Conservation (phyloP, 2,797 vertebrate species). For the Sebastes cheni region DNA sequence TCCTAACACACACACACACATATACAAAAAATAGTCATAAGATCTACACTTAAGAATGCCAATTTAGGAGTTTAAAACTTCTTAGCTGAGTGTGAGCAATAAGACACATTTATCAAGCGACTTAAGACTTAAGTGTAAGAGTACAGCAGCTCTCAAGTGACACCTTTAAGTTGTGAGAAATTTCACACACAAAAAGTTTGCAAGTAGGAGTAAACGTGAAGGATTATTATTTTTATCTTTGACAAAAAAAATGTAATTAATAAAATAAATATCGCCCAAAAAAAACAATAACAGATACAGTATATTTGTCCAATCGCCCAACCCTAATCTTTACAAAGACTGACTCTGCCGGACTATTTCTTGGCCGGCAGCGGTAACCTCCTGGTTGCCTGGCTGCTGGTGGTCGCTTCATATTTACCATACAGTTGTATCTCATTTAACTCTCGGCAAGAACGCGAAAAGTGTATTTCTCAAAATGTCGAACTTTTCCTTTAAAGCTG, state of each 20-base stretch:
- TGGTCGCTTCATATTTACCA: neutral
- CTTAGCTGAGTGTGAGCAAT: neutral
- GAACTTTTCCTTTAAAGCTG: too few relatives aligned
- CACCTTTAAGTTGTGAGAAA: neutral
- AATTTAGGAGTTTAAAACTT: neutral
- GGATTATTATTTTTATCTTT: neutral
- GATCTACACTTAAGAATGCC: neutral
- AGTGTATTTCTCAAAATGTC: too few relatives aligned
- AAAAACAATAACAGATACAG: neutral
- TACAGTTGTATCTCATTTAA: too few relatives aligned
- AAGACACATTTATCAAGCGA: neutral
- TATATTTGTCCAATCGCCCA: too few relatives aligned
- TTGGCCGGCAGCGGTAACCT: neutral
- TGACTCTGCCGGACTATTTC: neutral
- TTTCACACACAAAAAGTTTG: neutral
- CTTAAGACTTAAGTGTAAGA: neutral
- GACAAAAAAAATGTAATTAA: fast-evolving
- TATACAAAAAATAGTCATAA: neutral
- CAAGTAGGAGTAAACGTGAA: neutral
- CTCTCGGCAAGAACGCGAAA: too few relatives aligned
- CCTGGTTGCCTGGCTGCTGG: neutral
- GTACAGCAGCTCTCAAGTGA: neutral
- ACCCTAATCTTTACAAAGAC: too few relatives aligned
- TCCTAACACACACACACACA: slow-evolving; percentile 82
- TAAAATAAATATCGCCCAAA: too few relatives aligned